Conservation (phyloP, 2,113 vertebrate genomes). For the Pterophyllum scalare region DNA sequence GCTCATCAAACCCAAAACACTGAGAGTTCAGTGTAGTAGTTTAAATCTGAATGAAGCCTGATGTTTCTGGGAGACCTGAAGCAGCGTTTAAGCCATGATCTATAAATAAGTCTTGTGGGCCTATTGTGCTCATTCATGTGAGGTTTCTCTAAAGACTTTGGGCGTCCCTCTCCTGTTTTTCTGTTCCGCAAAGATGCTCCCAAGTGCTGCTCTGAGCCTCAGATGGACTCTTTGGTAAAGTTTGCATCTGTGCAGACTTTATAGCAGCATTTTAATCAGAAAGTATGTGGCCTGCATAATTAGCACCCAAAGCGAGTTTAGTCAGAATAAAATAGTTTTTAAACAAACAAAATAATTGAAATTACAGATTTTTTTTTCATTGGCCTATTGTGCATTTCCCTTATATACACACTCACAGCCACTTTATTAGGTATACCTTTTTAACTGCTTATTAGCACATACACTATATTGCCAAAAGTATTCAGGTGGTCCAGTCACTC, state of each 20-base stretch:
- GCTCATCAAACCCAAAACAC: constrained; percentile 3
- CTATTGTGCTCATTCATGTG: not conserved
- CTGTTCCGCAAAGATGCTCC: not conserved
- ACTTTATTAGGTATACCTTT: not conserved
- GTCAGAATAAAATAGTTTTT: not conserved
- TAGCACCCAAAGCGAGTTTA: not conserved
- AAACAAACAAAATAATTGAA: not conserved
- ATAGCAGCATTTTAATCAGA: not conserved
- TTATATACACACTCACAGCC: not conserved
- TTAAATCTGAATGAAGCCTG: constrained; percentile 14
- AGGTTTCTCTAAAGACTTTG: not conserved
- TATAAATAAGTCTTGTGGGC: constrained; percentile 17
- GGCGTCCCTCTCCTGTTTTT: constrained; percentile 4
- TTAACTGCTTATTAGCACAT: not conserved
- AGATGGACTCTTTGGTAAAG: not conserved
- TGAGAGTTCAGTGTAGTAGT: not conserved
- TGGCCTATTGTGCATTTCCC: not conserved
- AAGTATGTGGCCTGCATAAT: not conserved
- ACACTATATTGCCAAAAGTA: too few relatives aligned
- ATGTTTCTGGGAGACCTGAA: not conserved
- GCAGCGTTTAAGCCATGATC: not conserved
- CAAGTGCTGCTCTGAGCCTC: constrained; percentile 1
- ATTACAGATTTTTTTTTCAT: not conserved
- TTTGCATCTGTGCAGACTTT: not conserved
- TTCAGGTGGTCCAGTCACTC: too few relatives aligned